A percentile compares a stretch with the other conserved stretches of the same genome.
These are phyloP conservation scores for Rhinolophus sinicus DNA, from an alignment of 2,113 vertebrate genomes.

Conservation along the genomic window DNA sequence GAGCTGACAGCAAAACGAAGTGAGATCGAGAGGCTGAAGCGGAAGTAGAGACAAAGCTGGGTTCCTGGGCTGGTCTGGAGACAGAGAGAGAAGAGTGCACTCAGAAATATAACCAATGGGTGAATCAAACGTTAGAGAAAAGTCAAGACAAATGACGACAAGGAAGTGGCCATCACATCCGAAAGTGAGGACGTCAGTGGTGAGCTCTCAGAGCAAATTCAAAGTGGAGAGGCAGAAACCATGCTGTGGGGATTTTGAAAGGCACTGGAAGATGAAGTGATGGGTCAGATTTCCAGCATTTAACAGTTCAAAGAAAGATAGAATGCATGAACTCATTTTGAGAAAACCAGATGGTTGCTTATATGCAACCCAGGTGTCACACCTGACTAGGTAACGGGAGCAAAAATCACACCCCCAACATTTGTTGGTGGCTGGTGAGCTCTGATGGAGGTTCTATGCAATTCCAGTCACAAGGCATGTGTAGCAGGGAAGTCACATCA, in stretches of 20 bases:
- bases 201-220: background rate
- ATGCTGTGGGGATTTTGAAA: background rate
- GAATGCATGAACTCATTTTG: background rate
- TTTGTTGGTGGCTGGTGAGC: background rate
- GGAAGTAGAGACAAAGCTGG: background rate
- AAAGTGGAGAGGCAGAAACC: background rate
- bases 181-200: too few relatives aligned
- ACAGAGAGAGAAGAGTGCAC: background rate
- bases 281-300: background rate
- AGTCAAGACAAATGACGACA: background rate
- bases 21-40: background rate
- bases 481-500: background rate
- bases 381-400: background rate
- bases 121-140: background rate
- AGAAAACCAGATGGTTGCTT: background rate
- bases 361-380: background rate
- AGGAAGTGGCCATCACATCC: background rate
- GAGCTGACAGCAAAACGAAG: background rate
- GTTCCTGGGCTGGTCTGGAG: background rate
- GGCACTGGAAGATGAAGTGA: background rate
- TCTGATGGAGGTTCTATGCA: background rate
- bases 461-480: accelerated
- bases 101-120: background rate
- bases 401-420: accelerated
- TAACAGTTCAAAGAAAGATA: background rate